Conservation (phyloP, 2,797 vertebrate species). For the Thaleichthys pacificus region DNA sequence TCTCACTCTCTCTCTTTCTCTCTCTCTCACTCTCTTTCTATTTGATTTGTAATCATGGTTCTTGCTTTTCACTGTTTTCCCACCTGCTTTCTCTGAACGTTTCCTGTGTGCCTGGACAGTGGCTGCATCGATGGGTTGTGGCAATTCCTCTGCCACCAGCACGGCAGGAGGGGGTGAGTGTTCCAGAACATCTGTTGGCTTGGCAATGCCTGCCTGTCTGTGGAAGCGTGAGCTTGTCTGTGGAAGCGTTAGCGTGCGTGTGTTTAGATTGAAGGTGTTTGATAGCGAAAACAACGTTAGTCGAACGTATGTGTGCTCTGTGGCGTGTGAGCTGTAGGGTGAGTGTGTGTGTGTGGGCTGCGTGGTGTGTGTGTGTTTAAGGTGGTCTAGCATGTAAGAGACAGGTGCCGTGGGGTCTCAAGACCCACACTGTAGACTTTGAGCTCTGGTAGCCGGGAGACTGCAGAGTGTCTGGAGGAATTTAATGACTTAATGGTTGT, state of each 20-base stretch:
- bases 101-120: conserved; percentile 52
- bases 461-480: conserved; percentile 18
- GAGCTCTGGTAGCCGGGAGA: conserved; percentile 6
- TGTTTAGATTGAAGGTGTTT: neutral
- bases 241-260: conserved; percentile 14
- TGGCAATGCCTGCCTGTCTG: conserved; percentile 9
- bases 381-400: neutral
- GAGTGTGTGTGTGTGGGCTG: neutral
- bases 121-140: conserved; percentile 79
- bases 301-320: neutral
- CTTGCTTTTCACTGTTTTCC: conserved; percentile 21
- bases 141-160: conserved; percentile 80
- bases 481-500: conserved; percentile 1
- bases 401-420: conserved; percentile 12
- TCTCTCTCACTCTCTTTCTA: conserved; percentile 7
- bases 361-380: neutral
- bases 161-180: conserved; percentile 75
- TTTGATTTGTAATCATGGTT: conserved; percentile 9
- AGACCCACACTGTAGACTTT: conserved; percentile 18
- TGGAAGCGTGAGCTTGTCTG: conserved; percentile 26
- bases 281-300: too few species aligned
- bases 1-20: conserved; percentile 12
- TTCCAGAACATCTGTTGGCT: conserved; percentile 28
- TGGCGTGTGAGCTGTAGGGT: conserved; percentile 1
- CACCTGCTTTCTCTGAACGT: conserved; percentile 30